Base-by-base conservation (phyloP, 2,888 invertebrate species). In the Stictocephala bisonia region DNA sequence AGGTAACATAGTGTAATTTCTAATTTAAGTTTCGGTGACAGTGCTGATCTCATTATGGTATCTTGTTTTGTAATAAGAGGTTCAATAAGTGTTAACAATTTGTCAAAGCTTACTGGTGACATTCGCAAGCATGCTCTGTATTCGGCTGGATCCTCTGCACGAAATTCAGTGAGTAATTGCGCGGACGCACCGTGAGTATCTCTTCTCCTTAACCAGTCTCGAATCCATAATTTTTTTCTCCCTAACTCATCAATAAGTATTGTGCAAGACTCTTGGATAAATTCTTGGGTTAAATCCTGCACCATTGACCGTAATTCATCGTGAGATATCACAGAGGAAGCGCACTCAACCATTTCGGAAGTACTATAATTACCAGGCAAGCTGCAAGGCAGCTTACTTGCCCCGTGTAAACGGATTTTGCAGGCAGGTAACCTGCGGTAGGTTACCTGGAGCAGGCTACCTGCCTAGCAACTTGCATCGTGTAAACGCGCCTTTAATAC, bases 161-260 rank as follows among this genome's bases (percentile, higher is more conserved):
- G 60, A 7, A 60, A 31, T 60, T 60, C 60, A 11, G 27, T 29
- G 6, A 60, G 60, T 60, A 60, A 60, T 15, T 60, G 60, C 11
- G 31, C 31, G 4, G 60, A 60, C 18, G 31, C 60, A 60, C 60
- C 60, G 18, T 29, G 7, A 15, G 26, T 29, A 26, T 26, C 27
- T 58, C 27, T 58, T 29, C 24, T 58, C 3, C 44, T 7, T 44
- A 44, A 44, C 44, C 44, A 44, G 15, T 44, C 44, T 15, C 44
- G 7, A 44, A 15, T 15, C 44, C 44, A 44, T 15, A 44, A 44
- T 44, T 44, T 44, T 15, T 44, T 44, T 44, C 44, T 44, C 7
- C 15, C 9, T 15, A 44, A 15, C 44, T 44, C 44, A 7, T 44
- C 15, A 11, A 44, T 11, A 11, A 44, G 15, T 44, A 44, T 44